Conservation (phyloP, 2,888 invertebrate genomes). For the Pegoplata infirma region DNA sequence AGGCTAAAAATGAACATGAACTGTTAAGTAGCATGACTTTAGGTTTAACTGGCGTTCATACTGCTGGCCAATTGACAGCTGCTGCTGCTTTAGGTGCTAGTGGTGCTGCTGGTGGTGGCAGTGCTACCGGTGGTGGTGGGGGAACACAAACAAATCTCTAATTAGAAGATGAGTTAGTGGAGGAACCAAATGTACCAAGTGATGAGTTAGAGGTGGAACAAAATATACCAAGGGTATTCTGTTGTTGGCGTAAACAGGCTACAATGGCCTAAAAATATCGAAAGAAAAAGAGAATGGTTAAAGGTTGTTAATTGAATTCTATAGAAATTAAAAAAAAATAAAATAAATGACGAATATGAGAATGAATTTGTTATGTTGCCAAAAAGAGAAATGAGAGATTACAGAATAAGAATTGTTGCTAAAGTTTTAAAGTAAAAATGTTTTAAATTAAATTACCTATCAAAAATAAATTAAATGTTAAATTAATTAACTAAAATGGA, state of each 20-base stretch:
- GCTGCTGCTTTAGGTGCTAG: slow-evolving; percentile 39
- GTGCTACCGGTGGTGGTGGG: slow-evolving; percentile 43
- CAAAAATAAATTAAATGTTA: slow-evolving; percentile 36
- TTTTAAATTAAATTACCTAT: slow-evolving; percentile 34
- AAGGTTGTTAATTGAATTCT: slow-evolving; percentile 41
- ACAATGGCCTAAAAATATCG: slow-evolving; percentile 36
- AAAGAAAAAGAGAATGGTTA: slow-evolving; percentile 20
- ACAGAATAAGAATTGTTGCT: slow-evolving; percentile 44
- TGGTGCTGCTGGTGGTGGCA: slow-evolving; percentile 39
- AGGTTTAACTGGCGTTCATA: slow-evolving; percentile 35
- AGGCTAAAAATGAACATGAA: slow-evolving; percentile 78
- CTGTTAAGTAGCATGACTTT: slow-evolving; percentile 64
- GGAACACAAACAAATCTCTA: slow-evolving; percentile 69
- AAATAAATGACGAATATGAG: slow-evolving; percentile 29
- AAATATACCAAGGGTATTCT: slow-evolving; percentile 35
- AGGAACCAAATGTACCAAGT: no score
- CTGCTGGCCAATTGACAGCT: slow-evolving; percentile 20
- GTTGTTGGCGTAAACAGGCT: slow-evolving; percentile 56
- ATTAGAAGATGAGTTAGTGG: no score
- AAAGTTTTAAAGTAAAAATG: slow-evolving; percentile 15
- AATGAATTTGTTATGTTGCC: slow-evolving; percentile 42
- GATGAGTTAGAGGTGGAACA: no score
- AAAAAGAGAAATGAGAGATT: slow-evolving; percentile 17
- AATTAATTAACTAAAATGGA: neutral
- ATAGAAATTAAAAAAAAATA: neutral